Evolutionary conservation across 2,113 vertebrate genomes (phyloP).

Genomic region (Pseudonaja textilis): DNA sequence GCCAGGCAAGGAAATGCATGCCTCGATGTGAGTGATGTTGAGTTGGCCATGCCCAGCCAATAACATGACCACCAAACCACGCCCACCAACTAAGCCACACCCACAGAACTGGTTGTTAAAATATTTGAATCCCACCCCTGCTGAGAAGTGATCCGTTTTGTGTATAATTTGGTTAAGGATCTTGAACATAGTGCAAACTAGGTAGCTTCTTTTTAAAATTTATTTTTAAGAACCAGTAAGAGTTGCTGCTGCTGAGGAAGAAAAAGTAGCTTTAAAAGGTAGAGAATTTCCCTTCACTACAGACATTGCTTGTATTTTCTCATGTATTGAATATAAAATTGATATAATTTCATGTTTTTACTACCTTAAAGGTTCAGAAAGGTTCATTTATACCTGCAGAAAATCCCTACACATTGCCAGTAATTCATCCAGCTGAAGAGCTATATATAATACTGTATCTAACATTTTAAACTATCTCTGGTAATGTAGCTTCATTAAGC

Average conservation of each 20-base stretch:
- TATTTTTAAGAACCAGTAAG: not conserved
- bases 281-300: not conserved
- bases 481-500: not conserved
- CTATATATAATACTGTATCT: not conserved
- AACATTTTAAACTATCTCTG: not conserved
- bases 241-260: not conserved
- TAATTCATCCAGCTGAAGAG: not conserved
- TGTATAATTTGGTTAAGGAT: not conserved
- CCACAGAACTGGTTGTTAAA: no score
- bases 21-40: no score
- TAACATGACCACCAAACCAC: no score
- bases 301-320: not conserved
- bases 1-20: no score
- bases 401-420: no score
- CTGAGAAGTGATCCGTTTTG: not conserved
- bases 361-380: not conserved
- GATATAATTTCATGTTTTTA: not conserved
- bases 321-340: not conserved
- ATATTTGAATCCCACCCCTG: no score
- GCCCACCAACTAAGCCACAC: no score
- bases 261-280: not conserved
- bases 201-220: not conserved
- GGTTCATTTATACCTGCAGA: not conserved
- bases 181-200: not conserved
- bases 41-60: no score